These are phyloP conservation scores for Karalla daura DNA, from an alignment of 2,797 vertebrate species.

Conservation along the genomic window DNA sequence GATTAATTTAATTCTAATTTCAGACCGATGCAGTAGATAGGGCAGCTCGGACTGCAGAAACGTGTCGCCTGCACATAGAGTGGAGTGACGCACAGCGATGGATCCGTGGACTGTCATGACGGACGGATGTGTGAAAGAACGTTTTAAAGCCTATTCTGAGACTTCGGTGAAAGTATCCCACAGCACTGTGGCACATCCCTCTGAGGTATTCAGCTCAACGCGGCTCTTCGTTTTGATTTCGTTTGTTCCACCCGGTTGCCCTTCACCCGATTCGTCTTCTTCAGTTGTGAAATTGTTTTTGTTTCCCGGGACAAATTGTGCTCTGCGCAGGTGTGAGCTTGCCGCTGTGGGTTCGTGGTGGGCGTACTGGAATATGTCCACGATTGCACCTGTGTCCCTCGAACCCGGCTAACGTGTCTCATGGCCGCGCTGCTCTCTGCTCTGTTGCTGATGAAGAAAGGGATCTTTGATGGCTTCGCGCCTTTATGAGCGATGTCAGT, in stretches of 20 bases:
- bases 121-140: background rate
- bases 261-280: background rate
- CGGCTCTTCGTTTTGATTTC: background rate
- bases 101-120: background rate
- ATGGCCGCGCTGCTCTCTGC: background rate
- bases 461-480: constrained; percentile 3
- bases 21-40: background rate
- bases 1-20: constrained; percentile 37
- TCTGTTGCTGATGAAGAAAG: background rate
- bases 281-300: background rate
- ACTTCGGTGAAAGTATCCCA: background rate
- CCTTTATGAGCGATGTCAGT: background rate
- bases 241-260: background rate
- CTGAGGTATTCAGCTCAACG: background rate
- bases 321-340: constrained; percentile 37
- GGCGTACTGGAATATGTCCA: constrained; percentile 30
- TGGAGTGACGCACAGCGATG: background rate
- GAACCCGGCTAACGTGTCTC: background rate
- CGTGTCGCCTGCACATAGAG: constrained; percentile 6
- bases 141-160: background rate
- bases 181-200: background rate
- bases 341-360: constrained; percentile 1
- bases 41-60: background rate
- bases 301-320: constrained; percentile 19
- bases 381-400: constrained; percentile 31